A percentile compares a stretch with the other conserved stretches of the same genome.
Evolutionary conservation across 2,113 vertebrate genomes (phyloP).

Genomic region (Eurypyga helias): DNA sequence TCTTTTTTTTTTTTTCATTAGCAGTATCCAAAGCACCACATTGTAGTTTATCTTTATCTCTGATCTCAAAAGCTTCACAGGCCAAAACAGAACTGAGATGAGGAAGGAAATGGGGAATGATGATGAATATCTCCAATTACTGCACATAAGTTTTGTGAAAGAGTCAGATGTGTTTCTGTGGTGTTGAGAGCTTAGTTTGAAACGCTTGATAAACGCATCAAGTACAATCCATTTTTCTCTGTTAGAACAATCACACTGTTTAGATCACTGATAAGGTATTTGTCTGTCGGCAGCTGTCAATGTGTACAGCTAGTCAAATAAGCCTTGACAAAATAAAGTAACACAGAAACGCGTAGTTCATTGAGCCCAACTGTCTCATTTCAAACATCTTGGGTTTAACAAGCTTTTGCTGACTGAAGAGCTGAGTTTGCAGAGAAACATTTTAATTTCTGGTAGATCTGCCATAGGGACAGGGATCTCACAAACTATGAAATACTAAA

Average conservation of each 20-base stretch:
- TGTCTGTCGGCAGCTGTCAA: background rate
- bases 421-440: background rate
- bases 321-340: conserved; percentile 20
- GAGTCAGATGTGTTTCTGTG: background rate
- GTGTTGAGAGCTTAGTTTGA: background rate
- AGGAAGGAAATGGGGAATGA: background rate
- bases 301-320: background rate
- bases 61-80: background rate
- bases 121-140: background rate
- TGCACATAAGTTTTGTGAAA: background rate
- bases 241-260: background rate
- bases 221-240: background rate
- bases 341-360: background rate
- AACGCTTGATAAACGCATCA: background rate
- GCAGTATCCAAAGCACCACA: background rate
- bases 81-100: background rate
- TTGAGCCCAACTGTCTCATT: background rate
- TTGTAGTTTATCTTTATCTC: background rate
- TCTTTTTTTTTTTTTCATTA: background rate
- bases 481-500: background rate
- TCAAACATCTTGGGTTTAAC: background rate
- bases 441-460: background rate
- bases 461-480: background rate
- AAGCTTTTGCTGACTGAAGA: background rate
- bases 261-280: conserved; percentile 22